Evolutionary conservation across 1,140 invertebrate genomes (phyloP).

Genomic region (Rhopalosiphum padi): DNA sequence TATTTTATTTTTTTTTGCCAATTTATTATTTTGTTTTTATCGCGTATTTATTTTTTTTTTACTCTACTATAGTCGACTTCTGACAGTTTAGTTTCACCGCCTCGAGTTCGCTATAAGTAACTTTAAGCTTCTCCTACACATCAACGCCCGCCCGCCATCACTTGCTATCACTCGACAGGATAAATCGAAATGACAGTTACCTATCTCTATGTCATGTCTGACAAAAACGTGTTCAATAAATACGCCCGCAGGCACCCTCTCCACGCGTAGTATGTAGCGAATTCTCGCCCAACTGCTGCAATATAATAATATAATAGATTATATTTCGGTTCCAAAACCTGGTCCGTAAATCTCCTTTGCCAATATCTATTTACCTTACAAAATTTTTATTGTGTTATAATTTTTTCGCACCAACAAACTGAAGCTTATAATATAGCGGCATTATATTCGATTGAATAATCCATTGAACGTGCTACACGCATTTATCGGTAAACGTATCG

Average conservation of each 20-base stretch:
- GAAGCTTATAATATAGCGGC: background rate
- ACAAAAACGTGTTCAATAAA: slow-evolving; percentile 2
- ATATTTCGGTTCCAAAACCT: background rate
- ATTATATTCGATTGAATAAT: background rate
- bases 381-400: background rate
- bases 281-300: background rate
- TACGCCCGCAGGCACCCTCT: background rate
- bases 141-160: background rate
- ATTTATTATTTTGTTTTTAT: slow-evolving; percentile 5
- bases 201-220: background rate
- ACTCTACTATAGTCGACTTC: background rate
- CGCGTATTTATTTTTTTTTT: background rate
- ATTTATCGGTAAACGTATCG: background rate
- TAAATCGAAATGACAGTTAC: slow-evolving; percentile 4
- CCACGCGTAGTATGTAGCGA: background rate
- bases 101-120: background rate
- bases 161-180: background rate
- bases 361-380: background rate
- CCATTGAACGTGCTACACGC: background rate
- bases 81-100: background rate
- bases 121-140: background rate
- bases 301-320: slow-evolving; percentile 16
- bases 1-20: background rate
- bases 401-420: background rate
- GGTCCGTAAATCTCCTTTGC: background rate